Base-by-base conservation (phyloP, 1,140 invertebrate genomes). In the Ceratina japonica region DNA sequence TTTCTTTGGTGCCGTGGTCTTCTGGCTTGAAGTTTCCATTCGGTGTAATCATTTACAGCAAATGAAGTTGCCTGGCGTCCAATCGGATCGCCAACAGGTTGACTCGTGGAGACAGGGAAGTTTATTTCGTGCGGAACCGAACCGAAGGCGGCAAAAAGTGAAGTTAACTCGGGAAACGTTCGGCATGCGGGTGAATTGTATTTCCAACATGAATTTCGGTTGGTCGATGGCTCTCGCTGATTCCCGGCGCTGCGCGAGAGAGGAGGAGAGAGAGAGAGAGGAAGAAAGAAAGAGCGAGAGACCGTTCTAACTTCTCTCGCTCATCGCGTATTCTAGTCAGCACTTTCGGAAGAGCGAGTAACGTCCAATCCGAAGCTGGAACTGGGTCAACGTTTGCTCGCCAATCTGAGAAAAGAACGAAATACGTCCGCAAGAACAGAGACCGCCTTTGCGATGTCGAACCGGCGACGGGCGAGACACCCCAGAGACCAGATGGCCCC, bases 341-440 rank as follows among this genome's bases (percentile, higher is more conserved):
- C 81, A 84, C 69, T 84, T 84, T 84, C 76, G 70, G 63, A 79
- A 84, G 82, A 84, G 81, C 82, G 81, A 79, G 76, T 84, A 83
- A 82, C 82, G 82, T 83, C 77, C 82, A 75, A 84, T 84, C 81
- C 76, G 56, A 83, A 73, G 62, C 56, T 59, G 77, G 75, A 84
- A 84, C 82, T 84, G 27, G 82, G 82, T 83, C 82, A 84, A 84
- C 81, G 75, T 84, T 84, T 84, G 75, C 81, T 80, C 81, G 77
- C 71, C 82, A 79, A 84, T 84, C 81, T 83, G 82, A 83, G 82
- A 84, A 84, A 84, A 84, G 81, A 82, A 74, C 82, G 82, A 84
- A 84, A 84, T 84, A 84, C 82, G 81, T 69, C 76, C 71, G 58
- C 77, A 83, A 84, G 81, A 84, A 75, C 56, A 68, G 65, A 75